Evolutionary conservation across 2,113 vertebrate species (phyloP), one percentile per base, ranked within the genome.

Genomic region (Egretta garzetta): DNA sequence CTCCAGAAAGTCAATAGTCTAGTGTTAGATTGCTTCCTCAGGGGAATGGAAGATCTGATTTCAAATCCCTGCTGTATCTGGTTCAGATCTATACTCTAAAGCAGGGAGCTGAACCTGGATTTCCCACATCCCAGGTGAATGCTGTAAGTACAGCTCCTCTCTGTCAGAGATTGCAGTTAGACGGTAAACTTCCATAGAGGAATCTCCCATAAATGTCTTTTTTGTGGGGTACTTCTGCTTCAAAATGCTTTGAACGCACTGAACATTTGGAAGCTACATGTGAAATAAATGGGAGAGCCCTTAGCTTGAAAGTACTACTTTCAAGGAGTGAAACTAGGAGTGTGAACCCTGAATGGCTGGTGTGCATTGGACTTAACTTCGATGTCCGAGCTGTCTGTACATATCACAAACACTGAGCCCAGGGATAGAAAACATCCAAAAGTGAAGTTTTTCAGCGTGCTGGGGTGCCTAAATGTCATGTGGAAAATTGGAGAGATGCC

Each of bases 1-100:
- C 77, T 95, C 90, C 58, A 88, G 62, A 86, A 94, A 90, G 93
- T 92, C 94, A 92, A 55, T 94, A 93, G 63, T 93, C 85, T 75
- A 76, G 74, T 91, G 81, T 82, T 91, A 87, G 80, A 72, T 91
- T 79, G 62, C 74, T 96, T 37, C 59, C 96, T 95, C 63, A 52
- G 47, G 88, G 88, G 66, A 91, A 47, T 23, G 8, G 60, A 71
- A 95, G 63, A 93, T 95, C 74, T 93, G 85, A 89, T 94, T 94
- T 96, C 90, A 96, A 88, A 97, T 92, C 93, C 85, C 85, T 94
- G 85, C 79, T 86, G 71, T 93, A 67, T 93, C 92, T 95, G 75
- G 41, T 80, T 82, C 74, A 92, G 72, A 83, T 83, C 63, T 0
- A 0, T 92, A 18, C 41, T 94, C 55, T 67, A 67, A 77, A 86